Conservation (phyloP, 2,797 vertebrate species). For the Sciaenops ocellatus region DNA sequence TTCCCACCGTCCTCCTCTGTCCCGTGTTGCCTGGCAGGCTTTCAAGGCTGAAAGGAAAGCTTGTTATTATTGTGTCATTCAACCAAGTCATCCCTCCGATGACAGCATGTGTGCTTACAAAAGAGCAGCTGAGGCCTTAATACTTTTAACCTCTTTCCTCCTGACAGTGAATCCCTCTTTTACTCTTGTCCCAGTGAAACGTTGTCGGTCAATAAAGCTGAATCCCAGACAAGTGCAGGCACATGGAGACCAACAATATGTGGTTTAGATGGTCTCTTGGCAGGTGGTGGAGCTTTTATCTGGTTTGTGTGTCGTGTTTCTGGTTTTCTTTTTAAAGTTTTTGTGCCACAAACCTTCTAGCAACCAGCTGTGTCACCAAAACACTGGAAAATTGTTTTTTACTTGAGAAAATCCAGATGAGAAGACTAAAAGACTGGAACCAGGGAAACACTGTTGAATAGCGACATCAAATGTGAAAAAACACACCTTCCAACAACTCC, state of each 20-base stretch:
- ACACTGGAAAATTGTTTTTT: constrained; percentile 10
- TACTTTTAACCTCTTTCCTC: constrained; percentile 22
- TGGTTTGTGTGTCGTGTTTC: constrained; percentile 33
- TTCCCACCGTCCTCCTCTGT: constrained; percentile 53
- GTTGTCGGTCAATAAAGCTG: constrained; percentile 35
- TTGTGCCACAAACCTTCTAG: constrained; percentile 8
- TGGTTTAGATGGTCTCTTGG: constrained; percentile 14
- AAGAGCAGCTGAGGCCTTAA: constrained; percentile 50
- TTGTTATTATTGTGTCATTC: constrained; percentile 71
- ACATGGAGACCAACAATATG: background rate
- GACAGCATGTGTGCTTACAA: constrained; percentile 58
- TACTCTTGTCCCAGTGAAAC: constrained; percentile 15
- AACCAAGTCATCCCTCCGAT: constrained; percentile 40
- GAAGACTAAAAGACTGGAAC: background rate
- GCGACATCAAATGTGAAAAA: too few relatives aligned
- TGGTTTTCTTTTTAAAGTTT: background rate
- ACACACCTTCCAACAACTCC: too few relatives aligned
- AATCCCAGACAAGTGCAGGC: constrained; percentile 52
- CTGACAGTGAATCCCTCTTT: constrained; percentile 35
- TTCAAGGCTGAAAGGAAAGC: constrained; percentile 53
- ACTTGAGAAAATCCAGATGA: background rate
- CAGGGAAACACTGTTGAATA: too few relatives aligned
- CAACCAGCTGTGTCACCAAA: constrained; percentile 31
- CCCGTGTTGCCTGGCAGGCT: constrained; percentile 43
- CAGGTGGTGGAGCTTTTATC: constrained; percentile 41